phyloP scores from a whole-genome alignment of 2,797 vertebrate species.

The Chaunax sp. region DNA sequence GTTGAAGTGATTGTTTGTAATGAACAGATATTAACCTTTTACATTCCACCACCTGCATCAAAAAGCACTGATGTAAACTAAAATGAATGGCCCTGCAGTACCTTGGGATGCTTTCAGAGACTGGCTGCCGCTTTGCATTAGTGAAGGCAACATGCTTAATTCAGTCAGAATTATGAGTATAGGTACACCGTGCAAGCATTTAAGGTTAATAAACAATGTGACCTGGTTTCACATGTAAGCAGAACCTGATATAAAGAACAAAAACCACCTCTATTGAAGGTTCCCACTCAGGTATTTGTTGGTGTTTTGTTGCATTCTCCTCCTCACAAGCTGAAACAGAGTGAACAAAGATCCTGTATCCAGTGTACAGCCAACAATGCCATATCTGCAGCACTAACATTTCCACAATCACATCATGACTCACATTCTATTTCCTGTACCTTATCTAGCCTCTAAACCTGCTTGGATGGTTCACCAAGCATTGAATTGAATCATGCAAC shows the following conservation, averaged over 20 bases:
- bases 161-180: not conserved
- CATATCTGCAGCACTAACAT: no score
- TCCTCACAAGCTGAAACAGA: not conserved
- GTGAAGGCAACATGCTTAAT: not conserved
- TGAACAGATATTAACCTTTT: constrained; percentile 31
- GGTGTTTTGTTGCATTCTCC: not conserved
- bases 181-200: not conserved
- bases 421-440: not conserved
- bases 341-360: not conserved
- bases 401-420: not conserved
- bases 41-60: constrained; percentile 3
- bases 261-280: not conserved
- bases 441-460: not conserved
- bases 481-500: constrained; percentile 6
- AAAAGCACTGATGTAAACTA: constrained; percentile 10
- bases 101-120: constrained; percentile 2
- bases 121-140: constrained; percentile 22
- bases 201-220: constrained; percentile 18
- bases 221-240: not conserved
- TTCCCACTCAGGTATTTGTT: not conserved
- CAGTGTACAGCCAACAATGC: not conserved
- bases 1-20: constrained; percentile 24
- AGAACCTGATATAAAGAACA: not conserved
- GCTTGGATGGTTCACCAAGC: no score
- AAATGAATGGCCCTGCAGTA: constrained; percentile 7